A percentile compares a stretch with the other conserved stretches of the same genome.
Evolutionary conservation across 2,113 vertebrate species (phyloP).

Genomic region (Odobenus rosmarus): DNA sequence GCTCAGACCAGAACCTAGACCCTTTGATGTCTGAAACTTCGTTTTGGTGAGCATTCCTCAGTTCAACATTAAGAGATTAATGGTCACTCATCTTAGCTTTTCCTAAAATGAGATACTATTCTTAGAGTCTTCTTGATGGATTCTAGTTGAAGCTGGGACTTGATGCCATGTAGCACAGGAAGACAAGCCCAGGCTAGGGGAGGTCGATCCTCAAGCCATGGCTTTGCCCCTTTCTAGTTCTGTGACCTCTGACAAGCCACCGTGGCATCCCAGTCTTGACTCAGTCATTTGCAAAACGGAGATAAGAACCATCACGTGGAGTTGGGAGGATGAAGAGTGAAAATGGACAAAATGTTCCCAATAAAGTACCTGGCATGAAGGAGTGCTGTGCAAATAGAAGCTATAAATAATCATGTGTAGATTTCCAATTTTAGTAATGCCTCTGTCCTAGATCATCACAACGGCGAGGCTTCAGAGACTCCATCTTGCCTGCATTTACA

Average conservation of each 20-base stretch:
- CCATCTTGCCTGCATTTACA: not conserved
- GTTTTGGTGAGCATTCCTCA: not conserved
- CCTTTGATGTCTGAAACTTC: not conserved
- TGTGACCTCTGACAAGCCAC: not conserved
- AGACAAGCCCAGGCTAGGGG: not conserved
- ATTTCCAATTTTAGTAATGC: not conserved
- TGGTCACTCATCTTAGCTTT: not conserved
- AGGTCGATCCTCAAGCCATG: accelerated
- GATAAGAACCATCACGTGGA: not conserved
- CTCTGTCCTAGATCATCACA: accelerated
- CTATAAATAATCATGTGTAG: not conserved
- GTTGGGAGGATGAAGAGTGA: not conserved
- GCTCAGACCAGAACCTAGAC: not conserved
- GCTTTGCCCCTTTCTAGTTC: not conserved
- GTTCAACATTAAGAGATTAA: not conserved
- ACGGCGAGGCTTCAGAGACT: no score
- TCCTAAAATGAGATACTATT: not conserved
- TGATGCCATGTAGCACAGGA: not conserved
- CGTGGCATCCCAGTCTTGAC: accelerated
- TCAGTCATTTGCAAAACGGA: not conserved
- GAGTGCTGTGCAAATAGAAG: not conserved
- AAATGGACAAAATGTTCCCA: not conserved
- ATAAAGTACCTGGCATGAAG: not conserved
- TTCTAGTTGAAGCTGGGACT: not conserved
- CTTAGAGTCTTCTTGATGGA: not conserved